Base-by-base conservation (phyloP, 2,888 invertebrate species). In the Polyommatus iphigenia region DNA sequence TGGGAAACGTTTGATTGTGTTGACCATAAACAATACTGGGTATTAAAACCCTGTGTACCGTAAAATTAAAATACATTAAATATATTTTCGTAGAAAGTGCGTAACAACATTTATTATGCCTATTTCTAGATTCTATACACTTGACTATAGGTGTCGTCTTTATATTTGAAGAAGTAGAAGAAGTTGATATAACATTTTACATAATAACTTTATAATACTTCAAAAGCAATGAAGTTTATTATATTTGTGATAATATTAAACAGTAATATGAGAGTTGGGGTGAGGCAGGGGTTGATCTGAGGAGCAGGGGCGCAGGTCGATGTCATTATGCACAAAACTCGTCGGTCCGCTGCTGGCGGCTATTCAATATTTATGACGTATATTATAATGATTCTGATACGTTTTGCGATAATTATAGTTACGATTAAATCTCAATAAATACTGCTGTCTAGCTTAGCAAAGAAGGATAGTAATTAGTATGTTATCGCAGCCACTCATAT, bases 281-380 rank as follows among this genome's bases (percentile, higher is more conserved):
- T n/a, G 36, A 41, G 71, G 71, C 18, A 18, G 71, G 71, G 20
- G 72, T 41, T 72, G 41, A 20, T 41, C 72, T 72, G 46, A 46
- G 46, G 46, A 46, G 46, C 10, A 41, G 41, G 41, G 41, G 71
- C 41, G 71, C 71, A n/a, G 72, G n/a, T 72, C 72, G 72, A 36
- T 72, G 32, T 36, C 36, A 71, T 36, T 36, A 71, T 71, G 72
- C 41, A 72, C 41, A 41, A 41, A 41, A 41, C 71, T 20, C 72
- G 36, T 18, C 36, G n/a, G 32, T n/a, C 72, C 10, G 10, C 41
- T 72, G 72, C n/a, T 13, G 41, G 36, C n/a, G 71, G 62, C 62
- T 62, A 62, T 13, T 24, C 24, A 62, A 62, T 62, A 62, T 62
- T 8, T 62, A 24, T 62, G 62, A 24, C 62, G 24, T n/a, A 7